Conservation (phyloP, 2,797 vertebrate genomes). For the Falco concolor region DNA sequence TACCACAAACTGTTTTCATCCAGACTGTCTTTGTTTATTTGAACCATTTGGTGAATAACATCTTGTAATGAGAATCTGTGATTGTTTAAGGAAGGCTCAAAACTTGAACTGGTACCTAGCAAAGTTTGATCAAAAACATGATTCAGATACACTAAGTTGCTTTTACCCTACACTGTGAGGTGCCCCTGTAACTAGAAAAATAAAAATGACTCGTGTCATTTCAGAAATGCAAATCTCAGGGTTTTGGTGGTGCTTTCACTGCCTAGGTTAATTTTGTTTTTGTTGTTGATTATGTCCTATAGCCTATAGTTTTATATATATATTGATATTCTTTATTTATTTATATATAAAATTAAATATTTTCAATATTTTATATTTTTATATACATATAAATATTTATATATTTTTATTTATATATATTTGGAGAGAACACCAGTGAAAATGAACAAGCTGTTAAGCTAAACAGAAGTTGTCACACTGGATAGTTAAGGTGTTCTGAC, state of each 20-base stretch:
- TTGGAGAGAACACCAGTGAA: background rate
- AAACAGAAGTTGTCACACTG: background rate
- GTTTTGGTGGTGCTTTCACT: background rate
- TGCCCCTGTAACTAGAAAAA: background rate
- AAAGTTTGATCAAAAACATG: background rate
- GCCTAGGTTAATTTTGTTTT: background rate
- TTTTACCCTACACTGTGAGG: background rate
- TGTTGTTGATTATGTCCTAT: background rate
- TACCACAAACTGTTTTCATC: background rate
- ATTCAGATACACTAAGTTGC: background rate
- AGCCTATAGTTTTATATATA: background rate
- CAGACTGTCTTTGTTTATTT: background rate
- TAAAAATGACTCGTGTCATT: background rate
- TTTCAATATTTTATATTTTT: too few relatives aligned
- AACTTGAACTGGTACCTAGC: background rate
- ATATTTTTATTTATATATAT: too few relatives aligned
- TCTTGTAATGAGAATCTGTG: background rate
- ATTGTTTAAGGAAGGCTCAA: background rate
- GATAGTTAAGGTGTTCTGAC: background rate
- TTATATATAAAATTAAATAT: too few relatives aligned
- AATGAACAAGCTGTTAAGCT: background rate
- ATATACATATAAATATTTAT: too few relatives aligned
- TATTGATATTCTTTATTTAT: too few relatives aligned
- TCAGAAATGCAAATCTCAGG: background rate
- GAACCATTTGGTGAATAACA: background rate